These are phyloP conservation scores for Sclerurus mexicanus DNA, from an alignment of 2,113 vertebrate genomes.

Conservation along the genomic window DNA sequence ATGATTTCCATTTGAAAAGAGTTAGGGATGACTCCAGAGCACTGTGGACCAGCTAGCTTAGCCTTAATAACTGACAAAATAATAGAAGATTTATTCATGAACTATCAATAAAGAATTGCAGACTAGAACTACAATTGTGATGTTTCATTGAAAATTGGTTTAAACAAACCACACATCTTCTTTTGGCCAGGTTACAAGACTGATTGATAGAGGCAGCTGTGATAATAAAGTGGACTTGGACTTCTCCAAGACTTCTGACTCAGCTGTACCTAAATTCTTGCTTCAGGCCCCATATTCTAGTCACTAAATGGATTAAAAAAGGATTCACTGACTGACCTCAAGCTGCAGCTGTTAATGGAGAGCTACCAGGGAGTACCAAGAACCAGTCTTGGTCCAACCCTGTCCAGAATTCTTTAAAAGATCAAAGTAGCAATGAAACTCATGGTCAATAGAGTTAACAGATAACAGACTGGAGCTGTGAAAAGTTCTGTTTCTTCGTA, in stretches of 20 bases:
- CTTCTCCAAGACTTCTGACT: slow-evolving; percentile 12
- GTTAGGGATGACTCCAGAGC: neutral
- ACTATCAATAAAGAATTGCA: slow-evolving; percentile 5
- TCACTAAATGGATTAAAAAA: neutral
- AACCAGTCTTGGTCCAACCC: neutral
- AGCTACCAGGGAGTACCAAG: neutral
- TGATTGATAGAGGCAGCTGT: slow-evolving; percentile 24
- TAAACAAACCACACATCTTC: slow-evolving; percentile 17
- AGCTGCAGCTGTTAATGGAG: neutral
- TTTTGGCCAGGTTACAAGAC: neutral
- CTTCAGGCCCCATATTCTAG: neutral
- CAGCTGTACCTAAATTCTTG: neutral
- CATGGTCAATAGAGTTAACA: neutral
- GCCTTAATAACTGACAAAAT: slow-evolving; percentile 9
- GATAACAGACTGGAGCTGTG: neutral
- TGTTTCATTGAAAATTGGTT: neutral
- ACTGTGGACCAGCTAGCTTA: neutral
- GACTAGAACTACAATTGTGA: neutral
- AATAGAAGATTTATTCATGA: neutral
- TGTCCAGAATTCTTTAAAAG: neutral
- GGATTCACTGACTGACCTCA: neutral
- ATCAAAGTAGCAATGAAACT: neutral
- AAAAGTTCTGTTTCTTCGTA: neutral
- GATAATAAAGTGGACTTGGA: neutral
- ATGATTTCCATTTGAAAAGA: neutral